Percentiles rank a stretch among this genome's conserved stretches.
phyloP scores from a whole-genome alignment of 1,140 invertebrate species.

The Drosophila repleta region DNA sequence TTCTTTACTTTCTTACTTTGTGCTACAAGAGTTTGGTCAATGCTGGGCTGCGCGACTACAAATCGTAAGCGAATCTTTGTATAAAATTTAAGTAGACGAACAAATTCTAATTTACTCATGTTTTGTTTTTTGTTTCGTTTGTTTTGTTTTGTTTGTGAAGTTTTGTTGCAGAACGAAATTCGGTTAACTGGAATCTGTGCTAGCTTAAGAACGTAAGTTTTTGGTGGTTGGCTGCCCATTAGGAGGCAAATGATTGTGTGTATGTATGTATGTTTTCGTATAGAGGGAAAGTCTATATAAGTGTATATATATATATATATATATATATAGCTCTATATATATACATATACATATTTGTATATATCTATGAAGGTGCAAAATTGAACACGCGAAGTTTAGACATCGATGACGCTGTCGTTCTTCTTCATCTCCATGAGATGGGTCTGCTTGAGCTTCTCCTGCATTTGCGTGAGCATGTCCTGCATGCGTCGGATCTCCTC shows the following conservation, averaged over 20 bases:
- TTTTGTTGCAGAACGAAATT: conserved; percentile 24
- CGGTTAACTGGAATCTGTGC: conserved; percentile 35
- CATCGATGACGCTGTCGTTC: conserved; percentile 92
- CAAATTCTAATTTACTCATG: background rate
- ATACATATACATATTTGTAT: conserved; percentile 37
- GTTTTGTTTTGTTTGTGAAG: background rate
- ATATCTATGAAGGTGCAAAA: conserved; percentile 54
- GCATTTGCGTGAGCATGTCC: conserved; percentile 98
- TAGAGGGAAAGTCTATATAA: conserved; percentile 33
- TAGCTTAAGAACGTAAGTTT: conserved; percentile 58
- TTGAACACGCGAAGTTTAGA: conserved; percentile 85
- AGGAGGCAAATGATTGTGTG: conserved; percentile 22
- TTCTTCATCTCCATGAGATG: conserved; percentile 87
- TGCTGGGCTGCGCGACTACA: conserved; percentile 2
- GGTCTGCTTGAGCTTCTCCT: conserved; percentile 95
- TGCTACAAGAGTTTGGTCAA: conserved; percentile 20
- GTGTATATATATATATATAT: conserved; percentile 20
- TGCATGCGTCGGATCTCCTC: conserved; percentile 98
- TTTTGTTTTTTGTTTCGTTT: background rate
- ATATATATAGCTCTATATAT: conserved; percentile 39
- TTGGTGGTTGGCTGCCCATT: conserved; percentile 54
- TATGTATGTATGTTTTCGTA: conserved; percentile 26
- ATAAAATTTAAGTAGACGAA: background rate
- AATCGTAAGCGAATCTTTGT: conserved; percentile 12
- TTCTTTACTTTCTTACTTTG: background rate